phyloP scores from a whole-genome alignment of 2,888 invertebrate species.

The Eristalis tenax region DNA sequence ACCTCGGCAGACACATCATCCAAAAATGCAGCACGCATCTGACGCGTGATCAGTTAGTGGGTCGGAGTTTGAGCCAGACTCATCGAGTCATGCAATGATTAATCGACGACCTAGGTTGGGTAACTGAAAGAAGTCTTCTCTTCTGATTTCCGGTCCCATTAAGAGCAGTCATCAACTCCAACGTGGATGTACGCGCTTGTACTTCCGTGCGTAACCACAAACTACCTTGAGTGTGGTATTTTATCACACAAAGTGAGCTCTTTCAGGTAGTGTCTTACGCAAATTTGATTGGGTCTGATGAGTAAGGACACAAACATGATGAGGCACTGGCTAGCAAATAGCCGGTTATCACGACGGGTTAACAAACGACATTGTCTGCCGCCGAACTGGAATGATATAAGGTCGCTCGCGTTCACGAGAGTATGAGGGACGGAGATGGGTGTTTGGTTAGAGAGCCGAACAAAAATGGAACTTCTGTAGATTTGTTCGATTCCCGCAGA shows the following conservation, averaged over 20 bases:
- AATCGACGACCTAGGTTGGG: not conserved
- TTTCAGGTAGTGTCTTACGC: not conserved
- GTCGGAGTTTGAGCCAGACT: not conserved
- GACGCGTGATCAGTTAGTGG: not conserved
- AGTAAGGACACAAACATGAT: too few species aligned
- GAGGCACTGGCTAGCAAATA: too few species aligned
- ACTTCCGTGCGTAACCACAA: not conserved
- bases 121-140: not conserved
- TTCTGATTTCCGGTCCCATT: not conserved
- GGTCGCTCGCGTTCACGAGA: too few species aligned
- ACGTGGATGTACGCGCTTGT: not conserved
- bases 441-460: too few species aligned
- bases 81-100: not conserved
- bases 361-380: too few species aligned
- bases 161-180: not conserved
- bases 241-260: not conserved
- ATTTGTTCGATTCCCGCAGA: too few species aligned
- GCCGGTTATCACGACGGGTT: too few species aligned
- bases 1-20: constrained; percentile 4
- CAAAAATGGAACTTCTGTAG: too few species aligned
- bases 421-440: too few species aligned
- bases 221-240: not conserved
- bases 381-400: too few species aligned
- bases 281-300: too few species aligned
- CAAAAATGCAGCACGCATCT: constrained; percentile 6